These are phyloP conservation scores for Nomada ferruginata DNA, from an alignment of 2,888 invertebrate species.

Conservation along the genomic window DNA sequence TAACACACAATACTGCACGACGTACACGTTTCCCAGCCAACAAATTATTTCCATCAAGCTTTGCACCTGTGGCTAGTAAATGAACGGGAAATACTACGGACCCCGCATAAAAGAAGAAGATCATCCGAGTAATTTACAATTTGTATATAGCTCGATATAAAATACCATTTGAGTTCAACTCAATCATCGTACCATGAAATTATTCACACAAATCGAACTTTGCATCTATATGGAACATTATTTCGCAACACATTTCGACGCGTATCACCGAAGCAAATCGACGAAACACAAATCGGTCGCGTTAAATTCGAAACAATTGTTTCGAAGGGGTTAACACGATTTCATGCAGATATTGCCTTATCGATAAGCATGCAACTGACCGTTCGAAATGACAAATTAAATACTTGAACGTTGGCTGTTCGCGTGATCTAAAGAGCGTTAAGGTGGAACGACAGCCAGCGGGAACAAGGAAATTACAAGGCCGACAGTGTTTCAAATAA, in stretches of 20 bases:
- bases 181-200: background rate
- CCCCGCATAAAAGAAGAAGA: too few relatives aligned
- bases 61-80: too few relatives aligned
- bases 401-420: slow-evolving; percentile 8
- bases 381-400: slow-evolving; percentile 28
- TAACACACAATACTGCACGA: too few relatives aligned
- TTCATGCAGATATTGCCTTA: background rate
- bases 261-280: background rate
- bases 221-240: background rate
- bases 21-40: too few relatives aligned
- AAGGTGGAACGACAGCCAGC: background rate
- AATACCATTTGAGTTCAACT: background rate
- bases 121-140: too few relatives aligned
- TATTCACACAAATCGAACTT: background rate
- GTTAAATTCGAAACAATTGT: background rate
- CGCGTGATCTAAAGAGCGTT: background rate
- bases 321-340: background rate
- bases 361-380: background rate
- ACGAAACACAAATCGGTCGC: background rate
- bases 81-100: too few relatives aligned
- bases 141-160: too few relatives aligned
- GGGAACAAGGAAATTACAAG: slow-evolving; percentile 1
- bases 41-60: too few relatives aligned
- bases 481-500: slow-evolving; percentile 26
- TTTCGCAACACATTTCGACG: too few relatives aligned